Base-by-base conservation (phyloP, 2,888 invertebrate genomes). In the Caenorhabditis japonica region DNA sequence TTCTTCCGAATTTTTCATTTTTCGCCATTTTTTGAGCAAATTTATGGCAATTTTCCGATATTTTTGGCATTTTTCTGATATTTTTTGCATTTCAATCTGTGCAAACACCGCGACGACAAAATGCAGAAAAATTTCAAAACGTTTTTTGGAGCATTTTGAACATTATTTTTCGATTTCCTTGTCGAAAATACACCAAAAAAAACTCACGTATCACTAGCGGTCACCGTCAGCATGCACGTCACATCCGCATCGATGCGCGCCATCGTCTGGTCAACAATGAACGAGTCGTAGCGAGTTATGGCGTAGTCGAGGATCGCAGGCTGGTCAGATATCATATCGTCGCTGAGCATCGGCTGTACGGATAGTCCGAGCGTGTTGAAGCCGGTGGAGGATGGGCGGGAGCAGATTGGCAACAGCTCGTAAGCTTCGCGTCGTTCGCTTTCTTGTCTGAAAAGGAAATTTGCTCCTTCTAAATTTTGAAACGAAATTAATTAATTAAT, bases 171-270 rank as follows among this genome's bases (percentile, higher is more conserved):
- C n/a, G n/a, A n/a, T n/a, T n/a, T n/a, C n/a, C n/a, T n/a, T n/a
- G n/a, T n/a, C n/a, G n/a, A n/a, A n/a, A n/a, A n/a, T n/a, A n/a
- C n/a, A n/a, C n/a, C n/a, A 58, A 23, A 5, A 12, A 27, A 47
- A n/a, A 47, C 52, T 41, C 41, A 74, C 77, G 69, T 44, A 53
- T 80, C 61, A 19, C 47, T 36, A 13, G 79, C 81, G 2, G 80
- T 80, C 4, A 80, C 84, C 34, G 80, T 82, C 8, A 84, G 76
- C 62, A 82, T 73, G n/a, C 82, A 81, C 8, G 83, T 84, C 13
- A 84, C 83, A 61, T 81, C 80, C n/a, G 61, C 58, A 72, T 84
- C 84, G 19, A 82, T 55, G 13, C 64, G 49, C 13, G 80, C 79
- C 8, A 73, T n/a, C 3, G 70, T 64, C 46, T 76, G 76, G 46